Conservation (phyloP, 2,888 invertebrate genomes). For the Tortricodes alternella region DNA sequence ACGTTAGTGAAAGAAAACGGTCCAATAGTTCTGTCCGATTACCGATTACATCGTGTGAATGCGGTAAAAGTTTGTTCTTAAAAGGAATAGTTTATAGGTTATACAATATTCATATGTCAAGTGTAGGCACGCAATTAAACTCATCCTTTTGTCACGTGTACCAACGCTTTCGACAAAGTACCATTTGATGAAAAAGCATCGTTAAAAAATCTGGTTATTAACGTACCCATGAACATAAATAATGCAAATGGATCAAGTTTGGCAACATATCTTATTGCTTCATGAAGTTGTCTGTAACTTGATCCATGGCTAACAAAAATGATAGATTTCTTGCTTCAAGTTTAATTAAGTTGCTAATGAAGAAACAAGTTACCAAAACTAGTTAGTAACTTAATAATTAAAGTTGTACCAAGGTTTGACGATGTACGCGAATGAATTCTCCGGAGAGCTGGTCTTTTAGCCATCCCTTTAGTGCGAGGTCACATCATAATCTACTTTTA, state of each 20-base stretch:
- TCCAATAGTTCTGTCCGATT: slow-evolving; percentile 1
- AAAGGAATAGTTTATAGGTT: not conserved
- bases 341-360: slow-evolving; percentile 65
- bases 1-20: slow-evolving; percentile 16
- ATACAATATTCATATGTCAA: not conserved
- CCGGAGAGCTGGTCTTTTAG: slow-evolving; percentile 33
- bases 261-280: no score
- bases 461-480: slow-evolving; percentile 1
- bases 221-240: no score
- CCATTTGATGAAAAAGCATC: no score
- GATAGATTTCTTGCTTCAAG: slow-evolving; percentile 48
- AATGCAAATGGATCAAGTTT: no score
- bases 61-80: slow-evolving; percentile 1
- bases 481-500: slow-evolving; percentile 16
- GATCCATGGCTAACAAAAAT: slow-evolving; percentile 25
- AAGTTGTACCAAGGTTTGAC: slow-evolving; percentile 60
- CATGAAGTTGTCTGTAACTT: not conserved
- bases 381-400: slow-evolving; percentile 68
- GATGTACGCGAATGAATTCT: slow-evolving; percentile 42
- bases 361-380: slow-evolving; percentile 68
- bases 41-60: slow-evolving; percentile 5
- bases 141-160: no score
- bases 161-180: no score
- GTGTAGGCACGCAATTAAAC: no score
- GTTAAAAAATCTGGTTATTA: no score